Evolutionary conservation across 64 coral and sea anemone species (phyloP), one percentile per base, ranked within the genome.

Genomic region (Porites australiensis): DNA sequence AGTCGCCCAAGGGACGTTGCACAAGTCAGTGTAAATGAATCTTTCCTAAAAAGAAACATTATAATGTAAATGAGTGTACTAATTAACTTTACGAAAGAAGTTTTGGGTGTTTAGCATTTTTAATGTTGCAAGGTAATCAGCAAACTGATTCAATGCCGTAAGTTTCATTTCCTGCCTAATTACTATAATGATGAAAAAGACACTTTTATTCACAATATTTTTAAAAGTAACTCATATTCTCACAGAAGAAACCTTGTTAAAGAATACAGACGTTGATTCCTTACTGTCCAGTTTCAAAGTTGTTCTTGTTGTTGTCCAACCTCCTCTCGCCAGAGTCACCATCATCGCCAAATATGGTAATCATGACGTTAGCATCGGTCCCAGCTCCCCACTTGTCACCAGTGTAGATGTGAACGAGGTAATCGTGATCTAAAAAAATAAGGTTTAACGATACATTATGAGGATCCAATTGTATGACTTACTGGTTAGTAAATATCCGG

Each of bases 311-410:
- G 19, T 44, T 89, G 45, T 48, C 43, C 54, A 99, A 58, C 48
- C 82, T 96, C 72, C 88, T 95, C 77, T 75, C 62, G 93, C 97
- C 97, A 9, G 97, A 96, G 58, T 99, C 94, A 5, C 92, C 97
- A 16, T 99, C 77, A 45, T 91, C 94, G 58, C 97, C 97, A 86
- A 93, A 99, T 88, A 99, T 77, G 37, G 90, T 77, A 76, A 99
- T 86, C 43, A 88, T 89, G 18, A 99, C 94, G 79, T 99, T 99
- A n/a, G 97, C 97, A 83, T 99, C 94, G 53, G 97, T 99, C 14
- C 97, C 97, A 6, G 97, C 94, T 13, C 94, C 94, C 50, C 82
- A 47, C 61, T 88, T 89, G 69, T 99, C 94, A 15, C 97, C 97
- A 55, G 97, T 99, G n/a, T 74, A 73, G n/a, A 99, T 94, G 70